phyloP scores from a whole-genome alignment of 2,113 vertebrate genomes.

The Ia io region DNA sequence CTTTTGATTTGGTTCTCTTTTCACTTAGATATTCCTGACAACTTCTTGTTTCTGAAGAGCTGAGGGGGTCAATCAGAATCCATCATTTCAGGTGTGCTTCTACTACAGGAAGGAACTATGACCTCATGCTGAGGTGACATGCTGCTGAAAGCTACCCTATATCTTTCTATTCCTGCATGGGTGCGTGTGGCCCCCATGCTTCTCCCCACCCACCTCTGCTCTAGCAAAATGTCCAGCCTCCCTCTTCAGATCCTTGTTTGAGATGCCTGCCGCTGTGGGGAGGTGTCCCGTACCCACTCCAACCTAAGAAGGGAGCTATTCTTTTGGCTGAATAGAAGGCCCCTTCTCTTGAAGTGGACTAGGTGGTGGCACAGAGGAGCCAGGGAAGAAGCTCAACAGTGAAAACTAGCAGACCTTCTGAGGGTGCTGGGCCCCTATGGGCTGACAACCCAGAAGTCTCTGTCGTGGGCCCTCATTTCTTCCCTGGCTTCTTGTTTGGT shows the following conservation, averaged over 20 bases:
- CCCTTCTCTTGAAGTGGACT: background rate
- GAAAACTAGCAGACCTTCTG: background rate
- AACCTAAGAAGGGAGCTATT: background rate
- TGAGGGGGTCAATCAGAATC: background rate
- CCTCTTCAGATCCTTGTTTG: background rate
- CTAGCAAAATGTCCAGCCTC: background rate
- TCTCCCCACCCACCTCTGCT: background rate
- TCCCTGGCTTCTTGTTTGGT: background rate
- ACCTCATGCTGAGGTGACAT: background rate
- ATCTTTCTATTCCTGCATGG: background rate
- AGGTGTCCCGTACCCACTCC: background rate
- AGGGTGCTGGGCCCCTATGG: background rate
- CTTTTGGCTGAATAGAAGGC: background rate
- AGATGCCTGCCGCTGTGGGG: background rate
- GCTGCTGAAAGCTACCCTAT: background rate
- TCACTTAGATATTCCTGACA: slow-evolving; percentile 46
- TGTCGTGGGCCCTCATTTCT: background rate
- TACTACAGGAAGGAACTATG: background rate
- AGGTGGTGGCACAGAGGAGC: background rate
- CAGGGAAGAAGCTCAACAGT: background rate
- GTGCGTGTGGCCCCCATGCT: background rate
- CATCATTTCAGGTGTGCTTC: background rate
- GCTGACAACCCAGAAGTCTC: background rate
- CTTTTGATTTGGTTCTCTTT: slow-evolving; percentile 27
- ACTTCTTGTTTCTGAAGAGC: slow-evolving; percentile 27